Evolutionary conservation across 2,888 invertebrate species (phyloP).

Genomic region (Abscondita cerata): DNA sequence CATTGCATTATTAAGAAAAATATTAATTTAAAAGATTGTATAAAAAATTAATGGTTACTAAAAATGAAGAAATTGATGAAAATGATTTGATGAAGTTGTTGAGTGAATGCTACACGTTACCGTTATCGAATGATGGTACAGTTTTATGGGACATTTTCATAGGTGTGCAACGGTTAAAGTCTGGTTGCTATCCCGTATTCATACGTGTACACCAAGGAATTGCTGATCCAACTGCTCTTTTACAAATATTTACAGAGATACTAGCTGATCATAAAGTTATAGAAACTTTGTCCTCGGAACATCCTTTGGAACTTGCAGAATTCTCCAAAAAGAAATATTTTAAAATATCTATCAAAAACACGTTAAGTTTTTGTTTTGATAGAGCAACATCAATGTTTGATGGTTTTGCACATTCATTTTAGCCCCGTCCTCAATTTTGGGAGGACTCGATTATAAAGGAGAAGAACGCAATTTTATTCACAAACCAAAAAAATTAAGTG

Average conservation of each 20-base stretch:
- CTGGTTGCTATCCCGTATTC: conserved; percentile 53
- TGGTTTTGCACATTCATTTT: no score
- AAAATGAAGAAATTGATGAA: not conserved
- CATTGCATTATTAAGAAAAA: conserved; percentile 1
- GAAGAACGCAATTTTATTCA: conserved; percentile 15
- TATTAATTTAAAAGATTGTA: conserved; percentile 4
- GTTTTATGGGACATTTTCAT: conserved; percentile 64
- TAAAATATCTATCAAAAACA: no score
- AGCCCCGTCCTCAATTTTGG: not conserved
- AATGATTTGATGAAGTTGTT: not conserved
- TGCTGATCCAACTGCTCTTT: conserved; percentile 63
- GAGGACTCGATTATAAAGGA: not conserved
- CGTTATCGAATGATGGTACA: conserved; percentile 58
- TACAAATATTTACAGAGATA: conserved; percentile 54
- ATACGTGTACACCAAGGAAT: conserved; percentile 65
- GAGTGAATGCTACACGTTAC: not conserved
- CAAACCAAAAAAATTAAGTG: conserved; percentile 7
- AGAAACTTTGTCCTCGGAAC: not conserved
- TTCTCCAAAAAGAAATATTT: no score
- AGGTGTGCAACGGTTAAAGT: conserved; percentile 44
- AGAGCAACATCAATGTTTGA: no score
- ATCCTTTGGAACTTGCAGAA: no score
- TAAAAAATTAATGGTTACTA: not conserved
- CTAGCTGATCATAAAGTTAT: conserved; percentile 7
- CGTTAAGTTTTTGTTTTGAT: no score